A percentile compares a stretch with the other conserved stretches of the same genome.
Evolutionary conservation across 2,888 invertebrate species (phyloP).

Genomic region (Tetheella fluctuosa): DNA sequence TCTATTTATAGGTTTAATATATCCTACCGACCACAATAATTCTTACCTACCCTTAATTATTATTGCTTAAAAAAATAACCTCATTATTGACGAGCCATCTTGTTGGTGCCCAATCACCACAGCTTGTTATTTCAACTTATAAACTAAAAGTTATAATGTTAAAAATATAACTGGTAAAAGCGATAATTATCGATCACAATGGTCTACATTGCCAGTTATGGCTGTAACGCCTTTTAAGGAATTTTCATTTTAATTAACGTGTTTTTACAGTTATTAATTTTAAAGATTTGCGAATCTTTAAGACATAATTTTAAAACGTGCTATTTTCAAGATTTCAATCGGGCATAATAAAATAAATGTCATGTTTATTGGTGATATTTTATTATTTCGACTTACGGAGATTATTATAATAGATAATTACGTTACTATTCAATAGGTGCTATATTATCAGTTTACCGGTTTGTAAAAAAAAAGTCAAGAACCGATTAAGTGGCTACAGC

Average conservation of each 20-base stretch:
- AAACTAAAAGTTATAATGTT: conserved; percentile 25
- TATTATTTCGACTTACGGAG: background rate
- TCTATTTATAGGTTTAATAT: conserved; percentile 21
- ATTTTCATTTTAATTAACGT: conserved; percentile 10
- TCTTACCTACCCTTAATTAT: background rate
- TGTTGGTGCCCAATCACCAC: background rate
- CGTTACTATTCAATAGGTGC: background rate
- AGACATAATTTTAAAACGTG: background rate
- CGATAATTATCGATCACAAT: conserved; percentile 32
- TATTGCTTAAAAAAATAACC: background rate
- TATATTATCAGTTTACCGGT: conserved; percentile 29
- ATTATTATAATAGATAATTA: background rate
- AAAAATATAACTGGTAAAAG: conserved; percentile 16
- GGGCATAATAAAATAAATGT: background rate
- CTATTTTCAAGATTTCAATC: conserved; percentile 5
- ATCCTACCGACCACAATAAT: background rate
- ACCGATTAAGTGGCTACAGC: conserved; percentile 25
- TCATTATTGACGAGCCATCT: background rate
- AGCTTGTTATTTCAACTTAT: conserved; percentile 24
- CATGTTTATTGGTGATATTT: background rate
- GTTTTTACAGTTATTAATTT: background rate
- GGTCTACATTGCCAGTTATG: conserved; percentile 24
- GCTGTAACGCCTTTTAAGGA: conserved; percentile 11
- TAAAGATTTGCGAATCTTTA: background rate
- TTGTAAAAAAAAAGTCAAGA: conserved; percentile 28